These are phyloP conservation scores for Falco biarmicus DNA, from an alignment of 2,797 vertebrate species.

Conservation along the genomic window DNA sequence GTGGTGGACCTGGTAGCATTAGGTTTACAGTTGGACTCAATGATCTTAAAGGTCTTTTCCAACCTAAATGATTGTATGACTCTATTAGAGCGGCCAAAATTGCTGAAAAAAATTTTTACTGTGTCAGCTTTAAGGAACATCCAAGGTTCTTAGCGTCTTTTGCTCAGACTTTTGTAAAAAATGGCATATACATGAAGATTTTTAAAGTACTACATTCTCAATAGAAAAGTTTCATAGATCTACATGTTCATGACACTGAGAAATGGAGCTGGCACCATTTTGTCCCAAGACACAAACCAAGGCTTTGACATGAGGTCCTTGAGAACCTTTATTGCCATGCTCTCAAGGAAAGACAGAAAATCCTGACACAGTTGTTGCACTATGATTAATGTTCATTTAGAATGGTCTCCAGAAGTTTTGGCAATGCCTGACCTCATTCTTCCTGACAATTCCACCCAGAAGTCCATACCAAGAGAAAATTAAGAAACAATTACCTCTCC, in stretches of 20 bases:
- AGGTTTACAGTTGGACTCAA: too few species aligned
- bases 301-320: not conserved
- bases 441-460: too few species aligned
- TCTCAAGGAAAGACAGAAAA: not conserved
- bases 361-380: not conserved
- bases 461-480: too few species aligned
- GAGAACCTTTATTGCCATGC: not conserved
- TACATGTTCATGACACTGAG: not conserved
- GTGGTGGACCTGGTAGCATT: too few species aligned
- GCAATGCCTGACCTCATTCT: not conserved
- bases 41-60: too few species aligned
- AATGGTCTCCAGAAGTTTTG: not conserved
- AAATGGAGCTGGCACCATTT: not conserved
- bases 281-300: not conserved
- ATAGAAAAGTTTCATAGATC: not conserved
- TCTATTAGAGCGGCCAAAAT: not conserved
- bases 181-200: not conserved
- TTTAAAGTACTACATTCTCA: not conserved
- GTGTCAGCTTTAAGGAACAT: not conserved
- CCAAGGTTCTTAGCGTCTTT: not conserved
- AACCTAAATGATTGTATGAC: too few species aligned
- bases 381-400: not conserved
- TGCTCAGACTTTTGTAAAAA: not conserved
- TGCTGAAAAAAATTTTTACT: not conserved
- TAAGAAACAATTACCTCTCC: not conserved